Evolutionary conservation across 2,113 vertebrate genomes (phyloP).

Genomic region (Mobula birostris): DNA sequence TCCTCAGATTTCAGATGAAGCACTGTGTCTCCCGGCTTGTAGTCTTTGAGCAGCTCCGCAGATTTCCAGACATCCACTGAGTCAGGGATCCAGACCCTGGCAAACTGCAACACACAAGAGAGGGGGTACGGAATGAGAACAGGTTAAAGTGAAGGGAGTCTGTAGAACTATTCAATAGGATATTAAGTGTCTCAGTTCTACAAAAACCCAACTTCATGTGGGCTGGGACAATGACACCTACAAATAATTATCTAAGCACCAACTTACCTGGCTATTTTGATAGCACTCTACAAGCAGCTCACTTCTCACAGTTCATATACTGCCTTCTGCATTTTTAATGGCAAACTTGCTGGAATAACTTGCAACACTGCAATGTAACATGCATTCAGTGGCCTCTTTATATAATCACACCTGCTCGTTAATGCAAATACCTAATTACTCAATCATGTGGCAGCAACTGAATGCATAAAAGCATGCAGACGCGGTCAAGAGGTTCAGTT

Average conservation of each 20-base stretch:
- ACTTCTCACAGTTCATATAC: background rate
- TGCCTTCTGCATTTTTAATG: background rate
- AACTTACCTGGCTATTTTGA: background rate
- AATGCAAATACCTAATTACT: no score
- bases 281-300: background rate
- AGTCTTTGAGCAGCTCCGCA: conserved; percentile 85
- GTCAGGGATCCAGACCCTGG: conserved; percentile 95
- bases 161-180: background rate
- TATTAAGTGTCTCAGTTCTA: background rate
- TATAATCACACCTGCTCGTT: background rate
- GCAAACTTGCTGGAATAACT: background rate
- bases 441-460: no score
- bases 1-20: conserved; percentile 83
- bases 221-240: no score
- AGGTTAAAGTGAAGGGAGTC: background rate
- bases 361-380: background rate
- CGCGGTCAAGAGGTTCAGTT: no score
- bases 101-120: conserved; percentile 63
- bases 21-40: conserved; percentile 75
- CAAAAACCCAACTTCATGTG: background rate
- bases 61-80: conserved; percentile 94
- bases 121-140: background rate
- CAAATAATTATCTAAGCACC: background rate
- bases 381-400: no score
- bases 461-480: no score